These are phyloP conservation scores for Polymixis flavicincta DNA, from an alignment of 2,888 invertebrate genomes.

Conservation along the genomic window DNA sequence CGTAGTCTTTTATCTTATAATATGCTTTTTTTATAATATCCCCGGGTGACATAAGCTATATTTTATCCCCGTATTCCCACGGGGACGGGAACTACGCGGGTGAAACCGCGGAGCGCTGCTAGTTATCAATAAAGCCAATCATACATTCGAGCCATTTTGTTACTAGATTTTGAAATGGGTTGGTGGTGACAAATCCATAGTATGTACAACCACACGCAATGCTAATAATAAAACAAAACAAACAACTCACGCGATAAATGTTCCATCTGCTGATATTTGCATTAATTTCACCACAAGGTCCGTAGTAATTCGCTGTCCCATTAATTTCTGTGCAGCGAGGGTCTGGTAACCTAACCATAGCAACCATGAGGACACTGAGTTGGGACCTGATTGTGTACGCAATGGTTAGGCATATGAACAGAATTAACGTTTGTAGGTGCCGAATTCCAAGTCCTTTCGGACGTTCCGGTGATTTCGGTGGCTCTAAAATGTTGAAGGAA, in stretches of 20 bases:
- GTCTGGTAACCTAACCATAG: slow-evolving; percentile 73
- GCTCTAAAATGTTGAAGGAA: slow-evolving; percentile 48
- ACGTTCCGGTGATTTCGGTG: slow-evolving; percentile 17
- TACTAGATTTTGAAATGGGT: neutral
- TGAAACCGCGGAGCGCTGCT: too few relatives aligned
- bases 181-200: neutral
- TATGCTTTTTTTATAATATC: too few relatives aligned
- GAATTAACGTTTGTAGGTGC: slow-evolving; percentile 75
- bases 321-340: slow-evolving; percentile 31
- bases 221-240: slow-evolving; percentile 22
- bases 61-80: too few relatives aligned
- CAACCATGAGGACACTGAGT: slow-evolving; percentile 80
- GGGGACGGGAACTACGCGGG: too few relatives aligned
- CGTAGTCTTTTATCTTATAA: too few relatives aligned
- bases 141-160: neutral
- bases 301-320: slow-evolving; percentile 21
- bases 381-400: slow-evolving; percentile 73
- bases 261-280: slow-evolving; percentile 52
- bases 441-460: slow-evolving; percentile 78
- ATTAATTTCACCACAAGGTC: slow-evolving; percentile 28
- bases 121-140: neutral
- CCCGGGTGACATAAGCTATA: too few relatives aligned
- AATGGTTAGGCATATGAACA: slow-evolving; percentile 76
- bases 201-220: neutral
- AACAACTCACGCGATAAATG: slow-evolving; percentile 76